A percentile compares a stretch with the other conserved stretches of the same genome.
These are phyloP conservation scores for Epinotia bilunana DNA, from an alignment of 2,888 invertebrate species.

Conservation along the genomic window DNA sequence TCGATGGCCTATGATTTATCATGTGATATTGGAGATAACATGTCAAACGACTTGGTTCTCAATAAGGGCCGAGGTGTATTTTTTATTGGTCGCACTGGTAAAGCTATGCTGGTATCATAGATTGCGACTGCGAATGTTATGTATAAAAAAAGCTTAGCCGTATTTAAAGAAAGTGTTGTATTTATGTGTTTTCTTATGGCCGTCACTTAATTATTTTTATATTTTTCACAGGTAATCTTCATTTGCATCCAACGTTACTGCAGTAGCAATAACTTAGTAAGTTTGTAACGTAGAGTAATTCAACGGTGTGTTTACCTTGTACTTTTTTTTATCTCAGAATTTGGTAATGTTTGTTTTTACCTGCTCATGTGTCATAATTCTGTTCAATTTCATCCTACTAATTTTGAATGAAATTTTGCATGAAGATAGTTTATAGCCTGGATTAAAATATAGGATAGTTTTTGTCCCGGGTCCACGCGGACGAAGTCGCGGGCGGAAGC, in stretches of 20 bases:
- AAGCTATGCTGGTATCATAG: constrained; percentile 2
- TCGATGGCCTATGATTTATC: constrained; percentile 33
- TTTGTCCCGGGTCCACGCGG: too few relatives aligned
- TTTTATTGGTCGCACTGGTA: constrained; percentile 19
- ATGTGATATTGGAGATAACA: constrained; percentile 29
- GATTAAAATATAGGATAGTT: too few relatives aligned
- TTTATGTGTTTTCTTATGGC: background rate
- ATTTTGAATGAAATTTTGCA: too few relatives aligned
- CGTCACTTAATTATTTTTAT: background rate
- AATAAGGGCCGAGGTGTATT: constrained; percentile 11
- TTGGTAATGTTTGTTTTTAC: too few relatives aligned
- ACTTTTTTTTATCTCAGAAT: too few relatives aligned
- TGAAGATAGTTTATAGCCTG: too few relatives aligned
- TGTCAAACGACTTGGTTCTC: constrained; percentile 27
- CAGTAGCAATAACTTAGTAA: background rate
- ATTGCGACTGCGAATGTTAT: background rate
- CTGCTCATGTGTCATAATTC: too few relatives aligned
- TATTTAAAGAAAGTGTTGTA: too few relatives aligned
- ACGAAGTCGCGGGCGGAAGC: too few relatives aligned
- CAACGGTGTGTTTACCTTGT: too few relatives aligned
- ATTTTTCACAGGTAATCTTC: constrained; percentile 19
- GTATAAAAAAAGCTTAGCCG: background rate
- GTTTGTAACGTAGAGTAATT: background rate
- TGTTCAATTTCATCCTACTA: too few relatives aligned
- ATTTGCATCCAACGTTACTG: background rate